Percentiles rank a stretch among this genome's conserved stretches.
These are phyloP conservation scores for Dasysyrphus albostriatus DNA, from an alignment of 2,888 invertebrate species.

Conservation along the genomic window DNA sequence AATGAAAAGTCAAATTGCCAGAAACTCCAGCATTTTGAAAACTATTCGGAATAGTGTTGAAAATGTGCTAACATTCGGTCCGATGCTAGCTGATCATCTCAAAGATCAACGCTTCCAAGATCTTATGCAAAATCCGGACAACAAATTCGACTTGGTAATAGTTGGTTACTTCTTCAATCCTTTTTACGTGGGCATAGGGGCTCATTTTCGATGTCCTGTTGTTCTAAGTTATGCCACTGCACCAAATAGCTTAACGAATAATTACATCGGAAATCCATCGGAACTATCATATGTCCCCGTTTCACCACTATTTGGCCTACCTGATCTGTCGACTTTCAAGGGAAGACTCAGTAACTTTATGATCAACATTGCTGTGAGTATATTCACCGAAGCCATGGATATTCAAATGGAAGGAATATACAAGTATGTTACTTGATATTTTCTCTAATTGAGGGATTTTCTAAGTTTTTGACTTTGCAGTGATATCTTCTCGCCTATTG, in stretches of 20 bases:
- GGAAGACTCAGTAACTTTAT: conserved; percentile 77
- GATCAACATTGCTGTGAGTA: background rate
- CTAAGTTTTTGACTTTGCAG: conserved; percentile 52
- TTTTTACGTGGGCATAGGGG: conserved; percentile 75
- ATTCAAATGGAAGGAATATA: conserved; percentile 21
- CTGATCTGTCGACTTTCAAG: conserved; percentile 77
- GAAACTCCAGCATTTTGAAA: background rate
- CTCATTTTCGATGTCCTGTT: conserved; percentile 77
- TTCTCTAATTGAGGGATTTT: background rate
- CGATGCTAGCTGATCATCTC: conserved; percentile 17
- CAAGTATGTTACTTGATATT: conserved; percentile 32
- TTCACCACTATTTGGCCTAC: conserved; percentile 1
- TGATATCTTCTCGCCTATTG: conserved; percentile 74
- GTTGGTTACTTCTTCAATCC: conserved; percentile 76
- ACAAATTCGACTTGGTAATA: conserved; percentile 77
- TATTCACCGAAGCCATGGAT: background rate
- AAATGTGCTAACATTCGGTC: background rate
- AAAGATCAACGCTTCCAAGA: conserved; percentile 61
- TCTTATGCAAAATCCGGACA: conserved; percentile 65
- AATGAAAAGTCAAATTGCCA: background rate
- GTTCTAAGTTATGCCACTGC: conserved; percentile 57
- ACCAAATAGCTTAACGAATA: background rate
- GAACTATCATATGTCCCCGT: conserved; percentile 45
- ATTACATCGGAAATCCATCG: conserved; percentile 35
- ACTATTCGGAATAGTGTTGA: background rate